Conservation (phyloP, 2,113 vertebrate species). For the Anoura caudifer region DNA sequence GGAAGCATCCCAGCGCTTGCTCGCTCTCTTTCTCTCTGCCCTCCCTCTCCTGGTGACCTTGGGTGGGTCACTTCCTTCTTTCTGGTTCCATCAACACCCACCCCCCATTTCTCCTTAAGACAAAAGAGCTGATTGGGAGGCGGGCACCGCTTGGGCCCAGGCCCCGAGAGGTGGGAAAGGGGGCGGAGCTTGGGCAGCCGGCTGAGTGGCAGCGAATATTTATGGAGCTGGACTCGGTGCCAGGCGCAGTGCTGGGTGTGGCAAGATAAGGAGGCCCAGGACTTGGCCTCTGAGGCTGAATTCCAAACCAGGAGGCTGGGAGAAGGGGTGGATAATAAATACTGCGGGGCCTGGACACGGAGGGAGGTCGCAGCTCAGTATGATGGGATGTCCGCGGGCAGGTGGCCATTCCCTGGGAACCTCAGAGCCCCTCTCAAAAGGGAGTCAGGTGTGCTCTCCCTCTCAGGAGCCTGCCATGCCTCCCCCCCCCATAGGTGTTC, state of each 20-base stretch:
- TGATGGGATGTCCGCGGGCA: rapidly evolving
- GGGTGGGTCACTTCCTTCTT: neutral
- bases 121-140: neutral
- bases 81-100: neutral
- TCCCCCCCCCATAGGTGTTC: neutral
- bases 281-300: neutral
- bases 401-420: neutral
- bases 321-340: neutral
- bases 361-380: neutral
- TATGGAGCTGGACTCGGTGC: neutral
- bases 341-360: rapidly evolving
- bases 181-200: rapidly evolving
- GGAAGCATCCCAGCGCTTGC: rapidly evolving
- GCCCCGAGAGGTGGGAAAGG: rapidly evolving
- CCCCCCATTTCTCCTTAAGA: neutral
- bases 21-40: neutral
- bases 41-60: neutral
- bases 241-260: neutral
- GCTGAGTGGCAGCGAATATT: neutral
- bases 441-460: neutral
- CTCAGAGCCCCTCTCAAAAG: neutral
- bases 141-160: neutral
- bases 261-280: neutral
- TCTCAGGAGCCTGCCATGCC: neutral
- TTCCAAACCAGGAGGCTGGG: neutral